Evolutionary conservation across 1,140 invertebrate genomes (phyloP).

Genomic region (Sarcophaga bullata): DNA sequence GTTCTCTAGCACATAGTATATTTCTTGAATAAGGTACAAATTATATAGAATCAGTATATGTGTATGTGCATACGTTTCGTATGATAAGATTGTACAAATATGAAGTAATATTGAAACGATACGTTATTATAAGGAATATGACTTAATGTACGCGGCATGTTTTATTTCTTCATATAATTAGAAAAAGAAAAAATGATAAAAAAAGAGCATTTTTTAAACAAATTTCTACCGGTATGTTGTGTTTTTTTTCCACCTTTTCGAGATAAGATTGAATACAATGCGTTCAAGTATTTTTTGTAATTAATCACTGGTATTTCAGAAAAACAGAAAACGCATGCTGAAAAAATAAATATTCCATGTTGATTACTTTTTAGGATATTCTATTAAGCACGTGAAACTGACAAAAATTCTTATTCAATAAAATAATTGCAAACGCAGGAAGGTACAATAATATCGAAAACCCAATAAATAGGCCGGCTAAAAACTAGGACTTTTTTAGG

Average conservation of each 20-base stretch:
- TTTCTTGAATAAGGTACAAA: neutral
- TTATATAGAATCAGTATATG: neutral
- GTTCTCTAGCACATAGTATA: too few species aligned
- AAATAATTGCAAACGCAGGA: too few species aligned
- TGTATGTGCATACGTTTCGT: neutral
- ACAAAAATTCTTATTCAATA: neutral
- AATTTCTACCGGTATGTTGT: neutral
- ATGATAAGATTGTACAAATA: neutral
- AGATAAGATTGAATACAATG: neutral
- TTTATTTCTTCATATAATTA: neutral
- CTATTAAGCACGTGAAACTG: neutral
- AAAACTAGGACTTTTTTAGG: too few species aligned
- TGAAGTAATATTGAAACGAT: neutral
- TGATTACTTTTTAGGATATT: too few species aligned
- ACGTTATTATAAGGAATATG: slow-evolving; percentile 2
- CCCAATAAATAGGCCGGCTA: too few species aligned
- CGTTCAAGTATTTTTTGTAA: neutral
- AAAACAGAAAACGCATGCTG: neutral
- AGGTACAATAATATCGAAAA: too few species aligned
- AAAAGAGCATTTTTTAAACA: neutral
- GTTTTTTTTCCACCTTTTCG: neutral
- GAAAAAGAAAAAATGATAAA: neutral
- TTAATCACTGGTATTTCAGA: neutral
- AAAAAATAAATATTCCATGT: neutral
- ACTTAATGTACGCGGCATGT: slow-evolving; percentile 1